Evolutionary conservation across 30 jellyfish, hydroid and myxozoan genomes (phyloP).

Genomic region (Catostylus mosaicus): DNA sequence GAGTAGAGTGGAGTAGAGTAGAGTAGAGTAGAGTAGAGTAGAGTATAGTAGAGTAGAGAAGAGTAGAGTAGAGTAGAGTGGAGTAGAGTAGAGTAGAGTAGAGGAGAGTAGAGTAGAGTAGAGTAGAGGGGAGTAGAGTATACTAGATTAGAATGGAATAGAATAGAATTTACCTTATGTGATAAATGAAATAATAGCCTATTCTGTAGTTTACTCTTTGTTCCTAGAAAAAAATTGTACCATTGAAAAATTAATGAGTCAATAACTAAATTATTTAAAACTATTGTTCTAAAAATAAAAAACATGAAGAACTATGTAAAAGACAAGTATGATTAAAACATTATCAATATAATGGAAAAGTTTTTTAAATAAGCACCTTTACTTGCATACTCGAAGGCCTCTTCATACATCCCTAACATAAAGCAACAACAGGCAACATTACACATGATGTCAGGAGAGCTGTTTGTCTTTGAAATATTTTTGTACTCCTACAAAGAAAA

Average conservation of each 20-base stretch:
- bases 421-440: slow-evolving; percentile 94
- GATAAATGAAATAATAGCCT: slow-evolving; percentile 89
- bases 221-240: slow-evolving; percentile 63
- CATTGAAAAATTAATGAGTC: no score
- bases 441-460: slow-evolving; percentile 84
- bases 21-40: background rate
- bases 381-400: slow-evolving; percentile 75
- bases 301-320: no score
- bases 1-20: background rate
- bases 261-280: no score
- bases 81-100: no score
- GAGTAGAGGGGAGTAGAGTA: no score
- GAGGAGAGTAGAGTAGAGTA: no score
- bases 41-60: background rate
- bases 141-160: no score
- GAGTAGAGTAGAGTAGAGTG: background rate
- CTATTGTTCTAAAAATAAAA: no score
- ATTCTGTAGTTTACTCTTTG: slow-evolving; percentile 81
- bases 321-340: no score
- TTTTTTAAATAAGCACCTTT: no score
- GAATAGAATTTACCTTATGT: slow-evolving; percentile 98
- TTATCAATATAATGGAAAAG: no score
- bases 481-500: slow-evolving; percentile 81
- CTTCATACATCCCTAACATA: slow-evolving; percentile 94
- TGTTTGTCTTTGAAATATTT: slow-evolving; percentile 58